phyloP scores from a whole-genome alignment of 2,888 invertebrate genomes.

The Dyspetes luteomarginatus region DNA sequence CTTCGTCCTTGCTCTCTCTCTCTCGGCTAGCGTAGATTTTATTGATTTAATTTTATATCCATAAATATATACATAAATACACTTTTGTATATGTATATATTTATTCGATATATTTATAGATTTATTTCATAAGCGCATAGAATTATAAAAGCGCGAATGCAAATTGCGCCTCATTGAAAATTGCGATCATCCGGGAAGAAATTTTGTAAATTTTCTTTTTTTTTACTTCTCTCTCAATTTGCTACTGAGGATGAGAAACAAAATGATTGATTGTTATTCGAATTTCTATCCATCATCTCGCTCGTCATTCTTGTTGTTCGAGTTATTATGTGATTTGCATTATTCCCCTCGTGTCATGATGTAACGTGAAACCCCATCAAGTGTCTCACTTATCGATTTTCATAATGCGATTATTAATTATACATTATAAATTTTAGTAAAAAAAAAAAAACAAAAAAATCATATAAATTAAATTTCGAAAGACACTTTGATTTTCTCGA shows the following conservation, averaged over 20 bases:
- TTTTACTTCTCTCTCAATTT: not conserved
- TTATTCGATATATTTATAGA: constrained; percentile 10
- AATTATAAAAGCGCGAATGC: constrained; percentile 23
- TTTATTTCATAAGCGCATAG: constrained; percentile 22
- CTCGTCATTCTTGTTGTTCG: not conserved
- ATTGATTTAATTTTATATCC: constrained; percentile 30
- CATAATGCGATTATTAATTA: constrained; percentile 17
- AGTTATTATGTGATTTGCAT: not conserved
- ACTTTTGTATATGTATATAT: constrained; percentile 2
- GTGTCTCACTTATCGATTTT: not conserved
- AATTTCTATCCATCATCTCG: not conserved
- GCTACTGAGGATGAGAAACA: not conserved
- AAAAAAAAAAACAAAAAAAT: not conserved
- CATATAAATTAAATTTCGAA: not conserved
- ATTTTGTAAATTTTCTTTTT: not conserved
- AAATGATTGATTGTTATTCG: not conserved
- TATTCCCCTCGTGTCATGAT: not conserved
- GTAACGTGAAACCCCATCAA: not conserved
- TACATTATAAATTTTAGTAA: constrained; percentile 14
- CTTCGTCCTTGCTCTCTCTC: constrained; percentile 37
- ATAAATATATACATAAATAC: constrained; percentile 16
- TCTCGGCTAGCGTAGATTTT: constrained; percentile 46
- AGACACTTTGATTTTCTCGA: constrained; percentile 22
- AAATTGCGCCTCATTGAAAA: constrained; percentile 25
- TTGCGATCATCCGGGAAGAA: constrained; percentile 2